Evolutionary conservation across 2,113 vertebrate species (phyloP).

Genomic region (Speoplatyrhinus poulsoni): DNA sequence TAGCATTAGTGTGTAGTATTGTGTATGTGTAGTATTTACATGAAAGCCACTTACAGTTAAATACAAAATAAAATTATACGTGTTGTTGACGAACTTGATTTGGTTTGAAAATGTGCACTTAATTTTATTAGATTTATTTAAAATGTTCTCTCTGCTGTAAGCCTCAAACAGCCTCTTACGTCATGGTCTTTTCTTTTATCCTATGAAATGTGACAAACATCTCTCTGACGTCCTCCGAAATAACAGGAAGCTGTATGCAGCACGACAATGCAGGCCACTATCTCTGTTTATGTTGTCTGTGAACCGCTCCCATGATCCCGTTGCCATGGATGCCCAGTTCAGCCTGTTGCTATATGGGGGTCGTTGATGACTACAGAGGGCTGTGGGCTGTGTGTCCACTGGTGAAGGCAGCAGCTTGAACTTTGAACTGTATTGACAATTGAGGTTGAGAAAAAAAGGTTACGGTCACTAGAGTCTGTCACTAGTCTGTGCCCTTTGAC

Average conservation of each 20-base stretch:
- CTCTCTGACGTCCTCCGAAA: too few relatives aligned
- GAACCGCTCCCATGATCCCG: slow-evolving; percentile 5
- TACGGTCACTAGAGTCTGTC: slow-evolving; percentile 28
- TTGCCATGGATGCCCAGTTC: slow-evolving; percentile 38
- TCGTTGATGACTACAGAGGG: slow-evolving; percentile 25
- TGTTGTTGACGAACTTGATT: too few relatives aligned
- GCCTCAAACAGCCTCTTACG: too few relatives aligned
- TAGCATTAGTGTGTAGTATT: too few relatives aligned
- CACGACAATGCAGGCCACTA: slow-evolving; percentile 7
- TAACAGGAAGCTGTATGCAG: background rate
- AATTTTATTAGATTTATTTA: too few relatives aligned
- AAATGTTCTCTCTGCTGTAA: too few relatives aligned
- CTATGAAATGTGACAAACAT: too few relatives aligned
- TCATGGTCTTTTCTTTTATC: too few relatives aligned
- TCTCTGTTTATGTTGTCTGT: slow-evolving; percentile 15
- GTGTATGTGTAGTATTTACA: too few relatives aligned
- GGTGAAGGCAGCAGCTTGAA: slow-evolving; percentile 56
- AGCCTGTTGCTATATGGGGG: slow-evolving; percentile 61
- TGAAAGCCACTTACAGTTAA: too few relatives aligned
- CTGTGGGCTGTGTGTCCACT: slow-evolving; percentile 52
- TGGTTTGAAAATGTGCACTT: too few relatives aligned
- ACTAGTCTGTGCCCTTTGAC: slow-evolving; percentile 49
- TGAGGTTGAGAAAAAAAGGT: slow-evolving; percentile 42
- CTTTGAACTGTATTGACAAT: slow-evolving; percentile 54
- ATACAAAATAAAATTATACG: too few relatives aligned